These are phyloP conservation scores for Fabriciana adippe DNA, from an alignment of 2,888 invertebrate species.

Conservation along the genomic window DNA sequence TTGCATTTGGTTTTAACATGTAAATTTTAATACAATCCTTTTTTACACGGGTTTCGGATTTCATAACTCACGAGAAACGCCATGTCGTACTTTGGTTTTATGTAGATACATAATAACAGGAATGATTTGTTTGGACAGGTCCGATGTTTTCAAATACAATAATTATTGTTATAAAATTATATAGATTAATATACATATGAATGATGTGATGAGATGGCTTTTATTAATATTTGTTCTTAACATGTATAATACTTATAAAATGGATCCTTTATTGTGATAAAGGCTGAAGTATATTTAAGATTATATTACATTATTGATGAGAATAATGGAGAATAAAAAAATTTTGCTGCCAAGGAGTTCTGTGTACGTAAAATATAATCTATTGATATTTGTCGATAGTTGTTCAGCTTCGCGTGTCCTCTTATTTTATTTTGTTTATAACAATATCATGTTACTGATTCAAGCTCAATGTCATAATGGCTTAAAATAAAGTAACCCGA, in stretches of 20 bases:
- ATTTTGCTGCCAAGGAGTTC: background rate
- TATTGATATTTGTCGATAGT: background rate
- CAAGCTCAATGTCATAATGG: slow-evolving; percentile 8
- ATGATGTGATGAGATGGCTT: too few relatives aligned
- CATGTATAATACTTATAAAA: too few relatives aligned
- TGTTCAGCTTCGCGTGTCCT: slow-evolving; percentile 5
- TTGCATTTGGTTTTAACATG: slow-evolving; percentile 2
- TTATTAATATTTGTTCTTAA: too few relatives aligned
- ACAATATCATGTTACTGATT: slow-evolving; percentile 10
- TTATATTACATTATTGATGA: too few relatives aligned
- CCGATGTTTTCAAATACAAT: background rate
- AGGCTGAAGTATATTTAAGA: too few relatives aligned
- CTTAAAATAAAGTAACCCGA: slow-evolving; percentile 10
- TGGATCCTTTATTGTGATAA: too few relatives aligned
- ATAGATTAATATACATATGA: background rate
- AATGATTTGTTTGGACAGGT: background rate
- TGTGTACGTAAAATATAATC: background rate
- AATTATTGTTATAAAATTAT: background rate
- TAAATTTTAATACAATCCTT: too few relatives aligned
- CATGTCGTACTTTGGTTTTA: background rate
- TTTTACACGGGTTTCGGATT: background rate
- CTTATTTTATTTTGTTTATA: slow-evolving; percentile 1
- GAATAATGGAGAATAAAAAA: background rate
- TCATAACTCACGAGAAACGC: slow-evolving; percentile 1
- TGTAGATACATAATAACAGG: background rate